Percentiles rank a stretch among this genome's conserved stretches.
These are phyloP conservation scores for Brachyistius frenatus DNA, from an alignment of 2,113 vertebrate genomes.

Conservation along the genomic window DNA sequence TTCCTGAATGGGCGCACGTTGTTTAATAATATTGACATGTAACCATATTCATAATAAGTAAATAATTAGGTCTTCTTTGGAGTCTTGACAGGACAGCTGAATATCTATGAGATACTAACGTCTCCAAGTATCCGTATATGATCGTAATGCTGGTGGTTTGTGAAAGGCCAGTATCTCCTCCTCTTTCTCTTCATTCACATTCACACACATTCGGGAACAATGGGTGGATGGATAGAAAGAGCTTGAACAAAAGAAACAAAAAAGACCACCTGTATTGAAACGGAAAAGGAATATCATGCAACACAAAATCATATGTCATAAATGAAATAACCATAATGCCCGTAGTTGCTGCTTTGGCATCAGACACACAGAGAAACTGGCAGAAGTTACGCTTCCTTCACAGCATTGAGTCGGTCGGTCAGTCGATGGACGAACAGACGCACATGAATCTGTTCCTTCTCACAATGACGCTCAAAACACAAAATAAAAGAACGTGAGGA, in stretches of 20 bases:
- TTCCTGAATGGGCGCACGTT: too few relatives aligned
- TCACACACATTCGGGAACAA: slow-evolving; percentile 32
- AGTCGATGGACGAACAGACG: slow-evolving; percentile 49
- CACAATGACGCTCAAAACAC: slow-evolving; percentile 10
- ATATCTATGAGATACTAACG: slow-evolving; percentile 2
- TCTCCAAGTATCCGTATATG: background rate
- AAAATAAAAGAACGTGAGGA: slow-evolving; percentile 31
- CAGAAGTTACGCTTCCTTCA: slow-evolving; percentile 73
- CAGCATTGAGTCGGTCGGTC: slow-evolving; percentile 74
- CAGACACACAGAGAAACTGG: slow-evolving; percentile 56
- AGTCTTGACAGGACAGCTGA: background rate
- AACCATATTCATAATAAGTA: too few relatives aligned
- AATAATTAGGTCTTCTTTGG: too few relatives aligned
- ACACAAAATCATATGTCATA: slow-evolving; percentile 41
- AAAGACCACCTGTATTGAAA: slow-evolving; percentile 15
- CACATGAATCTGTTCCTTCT: slow-evolving; percentile 29
- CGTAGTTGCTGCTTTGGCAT: slow-evolving; percentile 63
- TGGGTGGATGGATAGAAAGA: slow-evolving; percentile 52
- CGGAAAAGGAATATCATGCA: slow-evolving; percentile 50
- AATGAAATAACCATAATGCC: slow-evolving; percentile 77
- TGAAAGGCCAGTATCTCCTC: slow-evolving; percentile 58
- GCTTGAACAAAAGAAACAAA: slow-evolving; percentile 18
- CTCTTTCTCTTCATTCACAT: slow-evolving; percentile 11
- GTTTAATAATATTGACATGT: too few relatives aligned
- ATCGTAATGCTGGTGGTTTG: slow-evolving; percentile 59